A percentile compares a stretch with the other conserved stretches of the same genome.
phyloP scores from a whole-genome alignment of 2,888 invertebrate species.

The Synanthedon vespiformis region DNA sequence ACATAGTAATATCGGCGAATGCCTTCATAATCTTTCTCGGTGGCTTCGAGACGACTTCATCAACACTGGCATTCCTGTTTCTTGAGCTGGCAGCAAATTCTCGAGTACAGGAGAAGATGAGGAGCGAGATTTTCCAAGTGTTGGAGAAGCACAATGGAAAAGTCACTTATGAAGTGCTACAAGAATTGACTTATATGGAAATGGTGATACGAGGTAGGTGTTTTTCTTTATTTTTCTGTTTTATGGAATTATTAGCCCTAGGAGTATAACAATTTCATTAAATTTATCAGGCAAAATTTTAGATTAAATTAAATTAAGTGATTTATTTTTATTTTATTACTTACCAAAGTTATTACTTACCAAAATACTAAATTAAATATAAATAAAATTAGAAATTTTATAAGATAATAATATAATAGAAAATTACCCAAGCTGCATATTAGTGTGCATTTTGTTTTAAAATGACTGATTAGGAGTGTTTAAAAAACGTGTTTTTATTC shows the following conservation, averaged over 20 bases:
- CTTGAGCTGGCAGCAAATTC: constrained; percentile 66
- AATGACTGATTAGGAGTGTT: too few relatives aligned
- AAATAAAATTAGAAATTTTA: too few relatives aligned
- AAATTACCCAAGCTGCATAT: too few relatives aligned
- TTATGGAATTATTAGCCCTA: too few relatives aligned
- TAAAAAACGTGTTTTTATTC: too few relatives aligned
- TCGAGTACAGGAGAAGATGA: constrained; percentile 61
- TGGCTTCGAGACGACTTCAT: constrained; percentile 73
- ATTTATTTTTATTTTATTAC: background rate
- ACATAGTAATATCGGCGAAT: constrained; percentile 69
- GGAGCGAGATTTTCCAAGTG: constrained; percentile 53
- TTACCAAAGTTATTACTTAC: too few relatives aligned
- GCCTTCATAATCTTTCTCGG: constrained; percentile 72
- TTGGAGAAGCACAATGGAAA: constrained; percentile 37
- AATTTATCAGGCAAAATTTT: too few relatives aligned
- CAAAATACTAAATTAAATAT: too few relatives aligned
- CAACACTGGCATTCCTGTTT: constrained; percentile 66
- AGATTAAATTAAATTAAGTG: background rate
- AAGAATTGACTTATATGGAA: constrained; percentile 68
- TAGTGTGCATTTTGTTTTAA: too few relatives aligned
- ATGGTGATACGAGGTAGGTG: constrained; percentile 64
- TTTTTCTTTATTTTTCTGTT: background rate
- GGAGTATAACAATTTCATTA: too few relatives aligned
- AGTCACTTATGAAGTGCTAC: constrained; percentile 61
- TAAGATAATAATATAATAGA: too few relatives aligned